Conservation (phyloP, 2,113 vertebrate genomes). For the Aldabrachelys gigantea region DNA sequence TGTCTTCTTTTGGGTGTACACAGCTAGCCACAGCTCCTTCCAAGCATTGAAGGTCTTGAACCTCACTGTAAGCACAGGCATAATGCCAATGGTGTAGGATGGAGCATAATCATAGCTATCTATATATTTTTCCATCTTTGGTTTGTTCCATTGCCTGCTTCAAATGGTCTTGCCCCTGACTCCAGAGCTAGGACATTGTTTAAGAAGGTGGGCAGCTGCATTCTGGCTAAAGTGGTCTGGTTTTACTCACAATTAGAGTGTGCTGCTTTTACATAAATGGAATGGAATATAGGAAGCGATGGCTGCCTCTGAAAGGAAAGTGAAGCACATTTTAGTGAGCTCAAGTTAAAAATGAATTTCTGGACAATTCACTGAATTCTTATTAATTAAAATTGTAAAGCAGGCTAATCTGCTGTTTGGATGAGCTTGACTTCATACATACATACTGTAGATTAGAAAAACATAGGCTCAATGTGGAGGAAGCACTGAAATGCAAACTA, state of each 20-base stretch:
- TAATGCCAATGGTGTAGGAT: not conserved
- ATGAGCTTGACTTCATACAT: not conserved
- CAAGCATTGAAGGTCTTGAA: not conserved
- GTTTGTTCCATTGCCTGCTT: not conserved
- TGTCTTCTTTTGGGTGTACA: not conserved
- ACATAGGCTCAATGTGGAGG: not conserved
- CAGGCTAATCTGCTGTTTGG: not conserved
- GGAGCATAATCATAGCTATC: not conserved
- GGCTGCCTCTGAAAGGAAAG: too few relatives aligned
- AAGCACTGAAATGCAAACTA: not conserved
- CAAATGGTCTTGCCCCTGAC: not conserved
- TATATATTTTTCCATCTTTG: not conserved
- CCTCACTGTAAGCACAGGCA: not conserved
- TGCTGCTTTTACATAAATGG: not conserved
- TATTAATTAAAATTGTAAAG: not conserved
- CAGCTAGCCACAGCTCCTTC: not conserved
- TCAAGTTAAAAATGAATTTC: not conserved
- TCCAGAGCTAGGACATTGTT: not conserved
- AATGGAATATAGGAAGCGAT: not conserved
- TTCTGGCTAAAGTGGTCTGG: not conserved
- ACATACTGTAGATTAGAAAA: not conserved
- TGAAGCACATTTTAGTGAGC: not conserved
- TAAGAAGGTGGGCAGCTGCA: not conserved
- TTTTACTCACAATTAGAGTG: not conserved
- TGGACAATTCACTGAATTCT: not conserved